These are phyloP conservation scores for Phlogophora meticulosa DNA, from an alignment of 2,888 invertebrate genomes.

Conservation along the genomic window DNA sequence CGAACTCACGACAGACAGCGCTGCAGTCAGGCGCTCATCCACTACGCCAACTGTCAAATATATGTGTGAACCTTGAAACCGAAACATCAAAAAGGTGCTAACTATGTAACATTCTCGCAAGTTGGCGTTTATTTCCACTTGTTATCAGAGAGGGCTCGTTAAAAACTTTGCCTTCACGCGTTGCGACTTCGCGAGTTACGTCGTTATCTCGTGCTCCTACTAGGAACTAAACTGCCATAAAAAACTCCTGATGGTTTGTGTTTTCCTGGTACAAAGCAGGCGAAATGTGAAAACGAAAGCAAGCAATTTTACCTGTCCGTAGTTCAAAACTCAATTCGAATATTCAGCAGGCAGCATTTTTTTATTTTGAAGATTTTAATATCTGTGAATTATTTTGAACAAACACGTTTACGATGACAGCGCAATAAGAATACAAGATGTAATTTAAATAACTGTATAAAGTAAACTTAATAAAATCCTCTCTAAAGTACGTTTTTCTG, in stretches of 20 bases:
- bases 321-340: neutral
- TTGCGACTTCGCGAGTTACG: constrained; percentile 18
- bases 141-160: constrained; percentile 58
- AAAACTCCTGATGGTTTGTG: constrained; percentile 39
- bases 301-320: neutral
- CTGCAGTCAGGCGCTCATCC: too few relatives aligned
- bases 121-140: constrained; percentile 45
- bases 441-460: too few relatives aligned
- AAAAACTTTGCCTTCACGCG: constrained; percentile 53
- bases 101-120: constrained; percentile 45
- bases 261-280: constrained; percentile 24
- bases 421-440: too few relatives aligned
- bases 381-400: too few relatives aligned
- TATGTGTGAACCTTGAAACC: neutral
- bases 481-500: too few relatives aligned
- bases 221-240: constrained; percentile 37
- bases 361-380: too few relatives aligned
- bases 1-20: too few relatives aligned
- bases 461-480: too few relatives aligned
- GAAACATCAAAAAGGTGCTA: constrained; percentile 46
- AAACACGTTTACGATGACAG: too few relatives aligned
- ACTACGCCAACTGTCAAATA: too few relatives aligned
- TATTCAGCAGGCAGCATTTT: too few relatives aligned
- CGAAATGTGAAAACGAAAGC: neutral
- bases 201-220: constrained; percentile 46